phyloP scores from a whole-genome alignment of 2,113 vertebrate species.

The Orycteropus afer region DNA sequence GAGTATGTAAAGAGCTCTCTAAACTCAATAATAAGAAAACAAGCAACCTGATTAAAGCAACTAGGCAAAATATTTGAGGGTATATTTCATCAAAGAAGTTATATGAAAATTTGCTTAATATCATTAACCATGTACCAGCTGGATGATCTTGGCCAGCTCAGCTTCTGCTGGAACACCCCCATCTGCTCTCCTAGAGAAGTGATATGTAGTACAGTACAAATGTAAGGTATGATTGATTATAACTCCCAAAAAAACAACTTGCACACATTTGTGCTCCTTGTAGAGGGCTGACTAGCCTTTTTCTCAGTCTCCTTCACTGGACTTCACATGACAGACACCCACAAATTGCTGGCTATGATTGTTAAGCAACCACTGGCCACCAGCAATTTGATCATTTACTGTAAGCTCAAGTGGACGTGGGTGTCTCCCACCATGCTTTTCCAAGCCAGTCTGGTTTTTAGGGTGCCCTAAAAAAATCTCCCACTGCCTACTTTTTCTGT shows the following conservation, averaged over 20 bases:
- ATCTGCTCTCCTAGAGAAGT: constrained; percentile 20
- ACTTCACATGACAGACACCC: constrained; percentile 66
- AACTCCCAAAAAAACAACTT: background rate
- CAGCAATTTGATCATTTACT: constrained; percentile 78
- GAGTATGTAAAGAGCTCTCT: constrained; percentile 20
- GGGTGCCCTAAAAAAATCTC: constrained; percentile 29
- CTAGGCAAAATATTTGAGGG: background rate
- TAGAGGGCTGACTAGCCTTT: constrained; percentile 57
- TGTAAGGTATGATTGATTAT: background rate
- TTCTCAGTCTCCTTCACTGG: constrained; percentile 55
- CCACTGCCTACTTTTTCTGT: constrained; percentile 46
- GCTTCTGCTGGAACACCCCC: background rate
- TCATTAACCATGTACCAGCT: background rate
- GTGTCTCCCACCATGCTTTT: constrained; percentile 55
- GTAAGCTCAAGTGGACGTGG: constrained; percentile 71
- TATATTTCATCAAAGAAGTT: background rate
- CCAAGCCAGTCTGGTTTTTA: constrained; percentile 56
- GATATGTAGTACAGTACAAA: constrained; percentile 18
- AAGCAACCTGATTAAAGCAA: constrained; percentile 2
- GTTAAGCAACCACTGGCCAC: constrained; percentile 69
- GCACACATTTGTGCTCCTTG: constrained; percentile 31
- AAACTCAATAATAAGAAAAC: constrained; percentile 30
- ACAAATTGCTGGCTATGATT: constrained; percentile 67
- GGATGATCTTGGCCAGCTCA: background rate
- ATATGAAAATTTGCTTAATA: background rate